Evolutionary conservation across 2,113 vertebrate species (phyloP), one percentile per base, ranked within the genome.

Genomic region (Platichthys stellatus): DNA sequence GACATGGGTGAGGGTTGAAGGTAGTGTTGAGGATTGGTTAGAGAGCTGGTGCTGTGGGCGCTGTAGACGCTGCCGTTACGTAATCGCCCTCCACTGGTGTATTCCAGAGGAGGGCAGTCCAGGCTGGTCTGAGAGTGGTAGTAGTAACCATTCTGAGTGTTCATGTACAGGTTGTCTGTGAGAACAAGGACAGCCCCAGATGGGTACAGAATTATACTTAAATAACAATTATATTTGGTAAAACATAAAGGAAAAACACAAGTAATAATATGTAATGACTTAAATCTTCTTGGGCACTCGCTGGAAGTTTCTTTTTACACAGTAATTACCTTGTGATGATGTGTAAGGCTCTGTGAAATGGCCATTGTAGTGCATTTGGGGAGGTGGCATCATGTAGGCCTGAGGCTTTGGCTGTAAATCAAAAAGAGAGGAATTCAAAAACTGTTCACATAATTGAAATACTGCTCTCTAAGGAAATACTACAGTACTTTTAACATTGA

Each of bases 31-130:
- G 96, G 96, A 49, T 96, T 98, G 81, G 97, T 99, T 40, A 99
- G 90, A 28, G 98, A 99, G 94, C 93, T 98, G 28, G 97, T 98
- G 90, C 98, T 99, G 86, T 98, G 98, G 0, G 98, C 96, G 0
- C 98, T 99, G 86, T 99, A 99, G 66, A 99, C 96, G 0, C 98
- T 99, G 80, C 97, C 98, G 0, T 98, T 99, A 1, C 97, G 96
- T 76, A 98, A 94, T 60, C 97, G 94, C 45, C 97, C 97, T 0
- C 88, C 91, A 1, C 88, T 93, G 14, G 80, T 88, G 89, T 97
- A 95, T 76, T 99, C 98, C 0, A 96, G 88, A 15, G 97, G 96
- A 20, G 95, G 78, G 87, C 96, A 94, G 79, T 99, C 98, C 88
- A 99, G 82, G 83, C 97, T 99, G 69, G 97, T 99, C 93, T 98